Evolutionary conservation across 2,797 vertebrate genomes (phyloP), one percentile per base, ranked within the genome.

Genomic region (Phoeniculus purpureus): DNA sequence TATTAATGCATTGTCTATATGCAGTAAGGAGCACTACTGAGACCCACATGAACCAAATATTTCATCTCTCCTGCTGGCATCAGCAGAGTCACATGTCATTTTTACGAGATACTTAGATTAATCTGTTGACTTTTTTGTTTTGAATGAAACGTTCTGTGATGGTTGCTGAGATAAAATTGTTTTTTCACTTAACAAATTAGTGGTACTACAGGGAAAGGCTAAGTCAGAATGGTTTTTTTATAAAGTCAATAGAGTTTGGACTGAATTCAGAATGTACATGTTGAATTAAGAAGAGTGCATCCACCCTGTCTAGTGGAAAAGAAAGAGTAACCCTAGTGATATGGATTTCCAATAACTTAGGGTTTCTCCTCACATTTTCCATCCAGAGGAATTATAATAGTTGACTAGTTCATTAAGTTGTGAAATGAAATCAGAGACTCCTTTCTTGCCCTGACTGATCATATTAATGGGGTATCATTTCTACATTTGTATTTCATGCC

Each of bases 401-500:
- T 7, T 2, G 11, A 20, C 16, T 17, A 31, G 21, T 70, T 51
- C 37, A 56, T 70, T 64, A 37, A 68, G 22, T 4, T 37, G 37
- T 23, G 50, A 52, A 55, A 7, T 6, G 2, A 70, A 86, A 66
- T 11, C 31, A 50, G 29, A 58, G 31, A n/a, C 9, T 55, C 1
- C 1, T 47, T 68, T 61, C 18, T 83, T n/a, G 18, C 3, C 6
- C 3, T 13, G 7, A 16, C 58, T 80, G 11, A 22, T 3, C 23
- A 1, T 8, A 34, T 8, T 32, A 26, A 50, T 15, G 4, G 58
- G 6, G 4, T n/a, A 1, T 10, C 3, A 15, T 16, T 66, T 21
- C 15, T 68, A 3, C 19, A 3, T 25, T n/a, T 48, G 4, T 31
- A 1, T 37, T 40, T 1, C 3, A 20, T 14, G 37, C 12, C 10